Conservation (phyloP, 2,888 invertebrate genomes). For the Beris chalybata region DNA sequence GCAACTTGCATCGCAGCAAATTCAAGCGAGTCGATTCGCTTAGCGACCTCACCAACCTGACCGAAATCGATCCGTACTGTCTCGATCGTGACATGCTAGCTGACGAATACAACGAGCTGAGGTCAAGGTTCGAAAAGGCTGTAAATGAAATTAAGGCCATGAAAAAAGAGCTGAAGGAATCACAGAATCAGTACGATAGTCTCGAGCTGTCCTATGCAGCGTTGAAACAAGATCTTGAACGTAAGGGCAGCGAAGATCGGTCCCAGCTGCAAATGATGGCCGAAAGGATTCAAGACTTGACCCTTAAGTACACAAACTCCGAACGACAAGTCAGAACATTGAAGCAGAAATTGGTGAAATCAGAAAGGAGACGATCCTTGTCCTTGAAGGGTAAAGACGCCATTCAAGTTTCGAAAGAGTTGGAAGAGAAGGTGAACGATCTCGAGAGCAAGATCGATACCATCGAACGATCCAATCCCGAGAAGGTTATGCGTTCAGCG, state of each 20-base stretch:
- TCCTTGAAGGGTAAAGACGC: constrained; percentile 83
- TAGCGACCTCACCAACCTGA: constrained; percentile 78
- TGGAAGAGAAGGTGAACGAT: constrained; percentile 82
- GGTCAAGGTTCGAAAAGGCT: constrained; percentile 77
- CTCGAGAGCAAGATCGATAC: constrained; percentile 75
- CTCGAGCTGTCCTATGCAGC: constrained; percentile 78
- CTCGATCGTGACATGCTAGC: constrained; percentile 75
- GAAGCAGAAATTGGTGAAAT: constrained; percentile 77
- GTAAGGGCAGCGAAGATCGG: constrained; percentile 64
- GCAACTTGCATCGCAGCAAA: constrained; percentile 53
- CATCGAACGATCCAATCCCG: constrained; percentile 58
- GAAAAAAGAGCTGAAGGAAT: constrained; percentile 77
- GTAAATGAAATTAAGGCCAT: constrained; percentile 81
- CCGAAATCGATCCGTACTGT: constrained; percentile 73
- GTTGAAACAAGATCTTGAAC: constrained; percentile 72
- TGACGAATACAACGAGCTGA: constrained; percentile 78
- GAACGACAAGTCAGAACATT: constrained; percentile 79
- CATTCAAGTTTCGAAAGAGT: constrained; percentile 76
- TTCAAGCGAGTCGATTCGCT: constrained; percentile 72
- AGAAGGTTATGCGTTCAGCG: constrained; percentile 29
- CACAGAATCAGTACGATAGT: constrained; percentile 77
- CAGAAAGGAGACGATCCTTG: constrained; percentile 78
- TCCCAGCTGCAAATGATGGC: constrained; percentile 80
- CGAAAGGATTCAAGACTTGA: constrained; percentile 80
- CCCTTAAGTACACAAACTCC: constrained; percentile 75